Evolutionary conservation across 2,888 invertebrate species (phyloP).

Genomic region (Drosophila tanythrix): DNA sequence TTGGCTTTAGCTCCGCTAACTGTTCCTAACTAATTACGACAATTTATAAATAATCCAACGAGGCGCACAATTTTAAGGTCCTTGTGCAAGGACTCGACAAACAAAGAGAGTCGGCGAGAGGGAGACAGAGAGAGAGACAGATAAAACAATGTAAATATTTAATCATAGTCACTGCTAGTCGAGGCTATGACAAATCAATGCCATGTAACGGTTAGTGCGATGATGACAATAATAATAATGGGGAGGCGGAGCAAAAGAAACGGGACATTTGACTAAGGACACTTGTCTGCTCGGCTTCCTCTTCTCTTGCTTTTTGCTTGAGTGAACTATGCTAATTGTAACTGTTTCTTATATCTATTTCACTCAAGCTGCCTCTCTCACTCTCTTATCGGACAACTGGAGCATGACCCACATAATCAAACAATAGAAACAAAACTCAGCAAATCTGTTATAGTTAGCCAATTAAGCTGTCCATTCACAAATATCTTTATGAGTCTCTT

Average conservation of each 20-base stretch:
- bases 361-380: background rate
- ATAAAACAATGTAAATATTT: slow-evolving; percentile 31
- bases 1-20: slow-evolving; percentile 42
- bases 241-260: background rate
- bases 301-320: slow-evolving; percentile 11
- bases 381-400: slow-evolving; percentile 45
- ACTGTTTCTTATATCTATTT: slow-evolving; percentile 18
- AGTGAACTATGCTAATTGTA: slow-evolving; percentile 52
- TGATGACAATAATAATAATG: background rate
- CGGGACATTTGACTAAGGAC: slow-evolving; percentile 24
- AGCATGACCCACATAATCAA: slow-evolving; percentile 72
- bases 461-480: slow-evolving; percentile 2
- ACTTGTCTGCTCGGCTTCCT: slow-evolving; percentile 25
- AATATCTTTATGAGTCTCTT: slow-evolving; percentile 6
- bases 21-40: slow-evolving; percentile 69
- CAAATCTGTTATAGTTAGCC: slow-evolving; percentile 16
- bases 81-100: slow-evolving; percentile 56
- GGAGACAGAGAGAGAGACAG: background rate
- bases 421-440: slow-evolving; percentile 29
- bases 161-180: slow-evolving; percentile 14
- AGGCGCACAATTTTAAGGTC: slow-evolving; percentile 67
- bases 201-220: background rate
- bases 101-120: slow-evolving; percentile 8
- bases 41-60: slow-evolving; percentile 76
- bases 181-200: slow-evolving; percentile 30